Evolutionary conservation across 2,113 vertebrate species (phyloP), one percentile per base, ranked within the genome.

Genomic region (Sporophila hypoxantha): DNA sequence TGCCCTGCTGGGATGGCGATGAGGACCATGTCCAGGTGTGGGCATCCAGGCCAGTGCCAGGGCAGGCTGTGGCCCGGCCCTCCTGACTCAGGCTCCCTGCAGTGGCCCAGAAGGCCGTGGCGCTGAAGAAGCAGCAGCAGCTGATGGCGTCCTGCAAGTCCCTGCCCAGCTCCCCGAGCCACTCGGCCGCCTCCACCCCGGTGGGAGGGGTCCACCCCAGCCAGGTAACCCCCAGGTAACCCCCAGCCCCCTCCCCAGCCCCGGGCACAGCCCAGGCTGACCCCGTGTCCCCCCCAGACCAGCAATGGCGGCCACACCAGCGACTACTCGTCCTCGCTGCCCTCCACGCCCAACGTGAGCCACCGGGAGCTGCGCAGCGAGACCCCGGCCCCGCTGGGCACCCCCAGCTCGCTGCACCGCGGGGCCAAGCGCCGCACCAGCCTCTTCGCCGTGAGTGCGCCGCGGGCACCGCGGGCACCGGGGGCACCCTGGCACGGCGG

Each of bases 81-180:
- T 26, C 27, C 68, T 82, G 59, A 73, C 59, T 16, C 41, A 0
- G 27, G 9, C 9, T 64, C 59, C 59, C 79, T 5, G 6, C 96
- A 99, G 99, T 98, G 52, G 97, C 98, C 70, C 98, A 99, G 96
- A 99, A 98, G 93, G 98, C 98, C 8, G 97, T 98, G 17, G 96
- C 97, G 4, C 96, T 98, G 85, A 98, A 97, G 92, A 99, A 98
- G 91, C 98, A 98, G 94, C 98, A 98, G 15, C 98, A 98, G 49
- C 97, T 98, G 49, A 93, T 98, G 92, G 98, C 98, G 2, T 98
- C 98, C 93, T 99, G 98, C 97, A 99, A 99, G 90, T 99, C 99
- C 32, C 96, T 99, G 42, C 99, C 99, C 6, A 99, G 98, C 96
- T 98, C 98, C 11, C 98, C 99, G 22, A 99, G 98, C 90, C 99